Evolutionary conservation across 2,113 vertebrate species (phyloP).

Genomic region (Oxyura jamaicensis): DNA sequence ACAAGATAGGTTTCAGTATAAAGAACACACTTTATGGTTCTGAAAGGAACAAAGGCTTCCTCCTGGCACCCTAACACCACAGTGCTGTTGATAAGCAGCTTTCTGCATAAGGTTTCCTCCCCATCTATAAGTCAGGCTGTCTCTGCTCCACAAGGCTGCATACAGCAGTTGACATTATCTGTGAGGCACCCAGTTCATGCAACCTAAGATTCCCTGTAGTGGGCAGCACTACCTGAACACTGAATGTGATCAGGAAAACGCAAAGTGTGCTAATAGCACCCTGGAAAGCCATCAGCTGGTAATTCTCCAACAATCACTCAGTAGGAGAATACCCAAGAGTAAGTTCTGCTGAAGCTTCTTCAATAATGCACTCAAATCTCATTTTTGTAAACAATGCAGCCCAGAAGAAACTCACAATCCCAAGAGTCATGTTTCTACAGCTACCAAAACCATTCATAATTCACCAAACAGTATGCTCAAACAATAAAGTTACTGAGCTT

Average conservation of each 20-base stretch:
- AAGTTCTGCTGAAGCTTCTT: neutral
- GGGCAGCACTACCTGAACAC: neutral
- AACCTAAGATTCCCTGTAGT: neutral
- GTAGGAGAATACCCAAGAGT: neutral
- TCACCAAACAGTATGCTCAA: neutral
- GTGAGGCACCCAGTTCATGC: neutral
- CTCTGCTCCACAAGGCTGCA: neutral
- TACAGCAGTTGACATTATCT: neutral
- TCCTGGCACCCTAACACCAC: neutral
- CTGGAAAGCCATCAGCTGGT: neutral
- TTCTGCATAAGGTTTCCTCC: neutral
- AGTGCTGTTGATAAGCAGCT: neutral
- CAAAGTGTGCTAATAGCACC: neutral
- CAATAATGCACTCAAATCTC: neutral
- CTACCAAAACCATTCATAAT: neutral
- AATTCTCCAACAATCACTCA: neutral
- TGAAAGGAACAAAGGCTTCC: neutral
- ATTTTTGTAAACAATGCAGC: neutral
- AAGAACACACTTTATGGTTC: neutral
- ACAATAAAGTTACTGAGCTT: neutral
- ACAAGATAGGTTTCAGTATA: neutral
- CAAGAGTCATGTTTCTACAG: neutral
- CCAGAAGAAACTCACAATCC: neutral
- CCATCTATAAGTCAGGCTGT: neutral
- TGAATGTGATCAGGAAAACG: neutral